Conservation (phyloP, 2,797 vertebrate species). For the Novumbra hubbsi region DNA sequence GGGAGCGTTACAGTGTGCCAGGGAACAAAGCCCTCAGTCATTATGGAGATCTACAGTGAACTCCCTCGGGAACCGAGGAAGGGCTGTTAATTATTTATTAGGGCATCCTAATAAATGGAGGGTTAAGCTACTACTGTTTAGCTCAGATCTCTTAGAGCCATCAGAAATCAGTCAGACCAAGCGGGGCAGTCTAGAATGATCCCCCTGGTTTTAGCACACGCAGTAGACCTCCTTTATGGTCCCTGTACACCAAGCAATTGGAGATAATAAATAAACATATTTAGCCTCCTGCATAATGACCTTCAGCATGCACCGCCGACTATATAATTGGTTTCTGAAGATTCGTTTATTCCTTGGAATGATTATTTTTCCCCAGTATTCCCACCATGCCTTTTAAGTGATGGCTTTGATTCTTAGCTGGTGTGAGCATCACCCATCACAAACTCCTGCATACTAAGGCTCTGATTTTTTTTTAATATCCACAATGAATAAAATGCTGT, state of each 20-base stretch:
- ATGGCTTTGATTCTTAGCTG: conserved; percentile 54
- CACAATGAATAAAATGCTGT: no score
- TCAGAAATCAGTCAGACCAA: not conserved
- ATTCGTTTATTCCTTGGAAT: conserved; percentile 55
- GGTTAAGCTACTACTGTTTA: not conserved
- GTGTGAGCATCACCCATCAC: conserved; percentile 20
- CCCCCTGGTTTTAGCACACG: conserved; percentile 16
- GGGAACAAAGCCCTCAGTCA: not conserved
- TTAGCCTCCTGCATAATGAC: conserved; percentile 24
- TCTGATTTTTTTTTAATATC: no score
- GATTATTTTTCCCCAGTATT: conserved; percentile 37
- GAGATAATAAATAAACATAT: not conserved
- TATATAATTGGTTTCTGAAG: conserved; percentile 50
- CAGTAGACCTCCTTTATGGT: not conserved
- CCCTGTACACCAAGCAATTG: not conserved
- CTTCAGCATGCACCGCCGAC: conserved; percentile 26
- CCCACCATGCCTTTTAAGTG: conserved; percentile 48
- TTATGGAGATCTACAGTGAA: not conserved
- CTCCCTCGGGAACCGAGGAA: not conserved
- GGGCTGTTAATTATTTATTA: not conserved
- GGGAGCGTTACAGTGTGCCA: not conserved
- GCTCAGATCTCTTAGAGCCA: no score
- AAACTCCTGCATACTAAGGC: conserved; percentile 44
- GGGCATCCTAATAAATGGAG: conserved; percentile 2
- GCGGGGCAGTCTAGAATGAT: conserved; percentile 41